Base-by-base conservation (phyloP, 2,797 vertebrate species). In the Galago senegalensis region DNA sequence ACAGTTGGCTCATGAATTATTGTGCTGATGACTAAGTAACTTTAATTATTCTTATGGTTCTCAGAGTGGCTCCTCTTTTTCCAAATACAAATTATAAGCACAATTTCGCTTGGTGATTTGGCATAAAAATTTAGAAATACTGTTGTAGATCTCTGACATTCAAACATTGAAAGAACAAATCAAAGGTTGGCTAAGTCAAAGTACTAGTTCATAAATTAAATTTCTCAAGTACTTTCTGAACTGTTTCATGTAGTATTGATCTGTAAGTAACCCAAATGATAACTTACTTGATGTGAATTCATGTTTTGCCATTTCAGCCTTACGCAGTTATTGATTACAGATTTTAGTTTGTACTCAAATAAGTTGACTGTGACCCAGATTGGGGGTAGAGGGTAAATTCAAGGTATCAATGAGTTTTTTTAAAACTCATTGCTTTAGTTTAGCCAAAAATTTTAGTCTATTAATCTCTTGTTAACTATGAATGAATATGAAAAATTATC, bases 221-320 rank as follows among this genome's bases (percentile, higher is more conserved):
- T n/a, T 96, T 91, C 53, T 95, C 60, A 85, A 86, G 18, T 73
- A 31, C 53, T 93, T 95, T 93, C 27, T 53, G 84, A 72, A 77
- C 56, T 8, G 17, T 86, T 93, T 93, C 93, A 29, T 84, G 27
- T 56, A 67, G 4, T 21, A 96, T 61, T 95, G 86, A 94, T 91
- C 91, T 95, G 4, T 73, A 93, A 95, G 91, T 94, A 92, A 96
- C 37, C 3, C 40, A 89, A 84, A 61, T 58, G 63, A 60, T 75
- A 89, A 21, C 21, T 92, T 83, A 53, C 10, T 90, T 73, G 16
- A 90, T 10, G 11, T 70, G 37, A 70, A 10, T 86, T 25, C 7
- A 27, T 70, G 29, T 79, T 93, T 97, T 80, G 7, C 21, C 61
- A 79, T 88, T 95, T 16, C 12, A 65, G 13, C 21, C 67, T 56